Percentiles rank a stretch among this genome's conserved stretches.
Conservation (phyloP, 2,888 invertebrate species). For the Scrobipalpa atriplicella region DNA sequence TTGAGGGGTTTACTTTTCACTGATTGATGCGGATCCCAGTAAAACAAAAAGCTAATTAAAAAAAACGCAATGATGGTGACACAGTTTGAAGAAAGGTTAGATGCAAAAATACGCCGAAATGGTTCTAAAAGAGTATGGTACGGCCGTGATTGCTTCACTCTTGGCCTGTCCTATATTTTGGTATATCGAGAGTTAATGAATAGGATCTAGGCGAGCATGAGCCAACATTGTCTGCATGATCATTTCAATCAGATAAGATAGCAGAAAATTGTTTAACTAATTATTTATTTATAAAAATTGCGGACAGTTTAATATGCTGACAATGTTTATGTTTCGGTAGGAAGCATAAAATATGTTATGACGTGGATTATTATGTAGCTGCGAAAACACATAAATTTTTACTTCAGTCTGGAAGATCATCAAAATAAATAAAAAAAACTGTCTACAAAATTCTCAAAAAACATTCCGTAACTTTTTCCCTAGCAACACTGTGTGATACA, state of each 20-base stretch:
- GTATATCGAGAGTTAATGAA: no score
- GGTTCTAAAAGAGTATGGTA: no score
- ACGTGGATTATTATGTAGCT: neutral
- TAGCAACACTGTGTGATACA: constrained; percentile 25
- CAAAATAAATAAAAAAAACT: neutral
- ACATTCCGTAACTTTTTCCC: neutral
- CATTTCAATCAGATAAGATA: no score
- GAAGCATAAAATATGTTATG: constrained; percentile 28
- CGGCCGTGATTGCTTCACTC: no score
- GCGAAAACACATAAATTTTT: constrained; percentile 18
- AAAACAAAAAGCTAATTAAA: neutral
- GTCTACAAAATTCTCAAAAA: neutral
- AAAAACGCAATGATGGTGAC: neutral
- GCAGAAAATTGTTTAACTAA: no score
- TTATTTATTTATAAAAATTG: no score
- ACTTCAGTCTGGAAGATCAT: neutral
- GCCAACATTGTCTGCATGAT: no score
- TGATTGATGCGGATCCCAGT: neutral
- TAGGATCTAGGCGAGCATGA: no score
- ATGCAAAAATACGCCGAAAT: no score
- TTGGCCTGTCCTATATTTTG: no score
- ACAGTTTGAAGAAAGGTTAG: neutral
- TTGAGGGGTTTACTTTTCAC: neutral
- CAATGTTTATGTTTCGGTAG: constrained; percentile 30
- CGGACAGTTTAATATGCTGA: constrained; percentile 31